phyloP scores from a whole-genome alignment of 2,888 invertebrate genomes.

The Orthosia gothica region DNA sequence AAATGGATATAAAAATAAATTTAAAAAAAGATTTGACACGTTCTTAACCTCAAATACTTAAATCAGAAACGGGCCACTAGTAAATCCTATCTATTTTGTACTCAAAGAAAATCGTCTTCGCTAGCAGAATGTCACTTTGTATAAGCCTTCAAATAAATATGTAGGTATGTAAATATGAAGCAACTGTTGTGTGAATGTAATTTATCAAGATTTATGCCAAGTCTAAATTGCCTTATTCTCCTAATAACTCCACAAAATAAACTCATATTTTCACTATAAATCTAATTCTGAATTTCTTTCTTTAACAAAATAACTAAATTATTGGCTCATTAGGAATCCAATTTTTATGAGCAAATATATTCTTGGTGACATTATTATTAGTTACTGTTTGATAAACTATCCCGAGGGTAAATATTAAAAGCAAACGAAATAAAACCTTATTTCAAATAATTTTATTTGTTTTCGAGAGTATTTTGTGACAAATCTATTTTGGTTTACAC shows the following conservation, averaged over 20 bases:
- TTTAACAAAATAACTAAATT: not conserved
- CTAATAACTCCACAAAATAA: not conserved
- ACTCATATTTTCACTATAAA: conserved; percentile 21
- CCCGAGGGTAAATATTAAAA: conserved; percentile 25
- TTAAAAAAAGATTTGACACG: too few species aligned
- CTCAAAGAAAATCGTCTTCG: too few species aligned
- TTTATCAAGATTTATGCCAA: conserved; percentile 4
- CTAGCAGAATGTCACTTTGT: too few species aligned
- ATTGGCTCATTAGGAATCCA: conserved; percentile 16
- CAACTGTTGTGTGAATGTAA: not conserved
- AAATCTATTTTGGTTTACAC: conserved; percentile 11
- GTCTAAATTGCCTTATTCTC: not conserved
- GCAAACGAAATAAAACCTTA: conserved; percentile 15
- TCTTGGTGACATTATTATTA: conserved; percentile 30
- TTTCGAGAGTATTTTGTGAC: conserved; percentile 6
- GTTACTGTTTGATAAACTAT: conserved; percentile 13
- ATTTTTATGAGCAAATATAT: conserved; percentile 30
- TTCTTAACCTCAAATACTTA: too few species aligned
- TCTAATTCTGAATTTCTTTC: conserved; percentile 10
- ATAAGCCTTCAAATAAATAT: too few species aligned
- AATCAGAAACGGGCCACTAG: too few species aligned
- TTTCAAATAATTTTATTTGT: conserved; percentile 23
- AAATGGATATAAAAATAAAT: too few species aligned
- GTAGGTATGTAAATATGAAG: not conserved
- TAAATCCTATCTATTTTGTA: too few species aligned